phyloP scores from a whole-genome alignment of 2,888 invertebrate genomes.

The Oscheius sp. region DNA sequence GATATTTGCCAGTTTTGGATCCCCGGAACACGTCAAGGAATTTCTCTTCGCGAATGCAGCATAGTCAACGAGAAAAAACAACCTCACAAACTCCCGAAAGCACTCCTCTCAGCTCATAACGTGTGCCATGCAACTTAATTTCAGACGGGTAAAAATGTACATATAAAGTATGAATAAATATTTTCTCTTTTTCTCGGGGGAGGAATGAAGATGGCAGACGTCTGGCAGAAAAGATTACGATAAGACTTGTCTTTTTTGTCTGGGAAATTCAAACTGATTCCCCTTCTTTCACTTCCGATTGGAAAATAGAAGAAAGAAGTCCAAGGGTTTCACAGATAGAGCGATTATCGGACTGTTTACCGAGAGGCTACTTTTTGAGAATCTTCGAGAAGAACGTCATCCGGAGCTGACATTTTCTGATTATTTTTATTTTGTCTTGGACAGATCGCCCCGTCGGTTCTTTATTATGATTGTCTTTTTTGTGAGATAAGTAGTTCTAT shows the following conservation, averaged over 20 bases:
- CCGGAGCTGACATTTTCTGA: no score
- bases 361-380: no score
- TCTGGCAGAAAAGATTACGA: not conserved
- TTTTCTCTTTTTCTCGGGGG: not conserved
- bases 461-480: conserved; percentile 15
- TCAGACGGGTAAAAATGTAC: not conserved
- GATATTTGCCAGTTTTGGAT: conserved; percentile 4
- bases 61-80: not conserved
- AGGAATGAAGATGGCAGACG: not conserved
- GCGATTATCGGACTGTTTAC: no score
- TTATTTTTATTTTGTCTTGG: not conserved
- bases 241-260: no score
- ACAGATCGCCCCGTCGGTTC: not conserved
- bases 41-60: not conserved
- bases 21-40: not conserved
- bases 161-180: not conserved
- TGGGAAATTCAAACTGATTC: no score
- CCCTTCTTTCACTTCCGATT: no score
- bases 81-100: no score
- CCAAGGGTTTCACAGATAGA: no score
- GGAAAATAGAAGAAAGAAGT: no score
- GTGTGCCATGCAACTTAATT: not conserved
- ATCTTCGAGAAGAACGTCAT: no score
- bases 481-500: not conserved
- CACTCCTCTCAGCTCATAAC: not conserved